Conservation (phyloP, 2,113 vertebrate genomes). For the Odontesthes bonariensis region DNA sequence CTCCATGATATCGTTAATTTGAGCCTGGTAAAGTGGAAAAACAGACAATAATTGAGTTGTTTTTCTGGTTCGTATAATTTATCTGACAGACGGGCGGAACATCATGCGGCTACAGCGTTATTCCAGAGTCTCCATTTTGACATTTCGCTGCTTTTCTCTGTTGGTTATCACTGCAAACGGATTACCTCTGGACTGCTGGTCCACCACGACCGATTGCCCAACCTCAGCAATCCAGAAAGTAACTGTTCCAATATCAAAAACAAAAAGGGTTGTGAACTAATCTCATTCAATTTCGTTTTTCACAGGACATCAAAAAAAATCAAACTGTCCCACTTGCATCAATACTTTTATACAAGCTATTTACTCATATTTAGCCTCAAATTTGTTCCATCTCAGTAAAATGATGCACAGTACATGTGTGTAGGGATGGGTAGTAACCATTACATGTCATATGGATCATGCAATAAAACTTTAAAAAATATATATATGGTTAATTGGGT, state of each 20-base stretch:
- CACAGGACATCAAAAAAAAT: no score
- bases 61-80: background rate
- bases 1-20: slow-evolving; percentile 77
- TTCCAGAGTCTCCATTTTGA: background rate
- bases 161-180: background rate
- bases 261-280: no score
- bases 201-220: background rate
- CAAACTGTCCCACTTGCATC: no score
- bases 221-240: background rate
- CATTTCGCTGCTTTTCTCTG: background rate
- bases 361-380: background rate
- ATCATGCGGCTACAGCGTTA: background rate
- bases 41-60: background rate
- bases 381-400: background rate
- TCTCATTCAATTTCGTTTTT: no score
- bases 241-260: no score
- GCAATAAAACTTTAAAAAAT: no score
- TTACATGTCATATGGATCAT: background rate
- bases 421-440: background rate
- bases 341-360: no score
- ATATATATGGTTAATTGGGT: no score
- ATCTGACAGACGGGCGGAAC: background rate
- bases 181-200: background rate
- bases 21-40: slow-evolving; percentile 45
- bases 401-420: background rate